These are phyloP conservation scores for Piaya cayana DNA, from an alignment of 2,113 vertebrate species.

Conservation along the genomic window DNA sequence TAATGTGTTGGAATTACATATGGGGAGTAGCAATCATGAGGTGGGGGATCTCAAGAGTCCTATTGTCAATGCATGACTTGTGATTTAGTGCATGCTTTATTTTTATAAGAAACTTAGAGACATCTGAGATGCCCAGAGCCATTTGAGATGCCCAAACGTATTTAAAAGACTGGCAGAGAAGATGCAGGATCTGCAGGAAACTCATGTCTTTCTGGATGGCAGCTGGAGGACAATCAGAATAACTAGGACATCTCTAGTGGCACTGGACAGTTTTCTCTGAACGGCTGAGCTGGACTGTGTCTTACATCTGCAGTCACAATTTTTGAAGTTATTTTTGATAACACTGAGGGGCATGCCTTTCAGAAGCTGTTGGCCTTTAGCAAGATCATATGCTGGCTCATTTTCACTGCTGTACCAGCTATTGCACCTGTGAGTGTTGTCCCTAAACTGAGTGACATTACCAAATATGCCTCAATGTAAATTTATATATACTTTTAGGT, in stretches of 20 bases:
- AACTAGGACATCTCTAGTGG: neutral
- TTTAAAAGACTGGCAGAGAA: neutral
- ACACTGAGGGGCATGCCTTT: neutral
- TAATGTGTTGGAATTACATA: accelerated
- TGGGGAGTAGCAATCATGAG: neutral
- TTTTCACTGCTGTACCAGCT: neutral
- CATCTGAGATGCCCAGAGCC: neutral
- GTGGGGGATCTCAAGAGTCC: neutral
- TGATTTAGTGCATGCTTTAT: neutral
- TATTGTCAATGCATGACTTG: neutral
- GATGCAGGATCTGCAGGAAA: neutral
- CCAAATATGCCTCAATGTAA: neutral
- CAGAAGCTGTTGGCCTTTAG: neutral
- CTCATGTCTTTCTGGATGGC: neutral
- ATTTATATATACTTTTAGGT: neutral
- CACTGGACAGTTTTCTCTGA: neutral
- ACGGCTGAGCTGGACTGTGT: neutral
- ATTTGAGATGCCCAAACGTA: neutral
- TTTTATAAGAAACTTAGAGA: neutral
- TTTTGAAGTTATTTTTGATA: neutral
- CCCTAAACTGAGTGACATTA: neutral
- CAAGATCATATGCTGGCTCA: neutral
- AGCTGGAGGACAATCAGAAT: neutral
- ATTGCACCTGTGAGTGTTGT: neutral
- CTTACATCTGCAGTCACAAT: neutral